phyloP scores from a whole-genome alignment of 2,888 invertebrate genomes.

The Baronia brevicornis region DNA sequence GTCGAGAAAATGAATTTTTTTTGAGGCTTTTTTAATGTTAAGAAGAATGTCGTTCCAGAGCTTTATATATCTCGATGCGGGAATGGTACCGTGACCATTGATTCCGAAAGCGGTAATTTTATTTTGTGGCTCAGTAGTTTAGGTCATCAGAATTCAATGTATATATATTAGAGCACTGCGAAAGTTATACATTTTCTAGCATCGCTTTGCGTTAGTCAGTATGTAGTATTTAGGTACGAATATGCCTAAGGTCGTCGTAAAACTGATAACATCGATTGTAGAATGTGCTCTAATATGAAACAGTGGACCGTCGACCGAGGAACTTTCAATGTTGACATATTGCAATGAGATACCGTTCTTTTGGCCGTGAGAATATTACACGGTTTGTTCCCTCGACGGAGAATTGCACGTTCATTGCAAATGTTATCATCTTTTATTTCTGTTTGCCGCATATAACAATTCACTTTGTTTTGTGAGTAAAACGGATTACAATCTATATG shows the following conservation, averaged over 20 bases:
- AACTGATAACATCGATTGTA: slow-evolving; percentile 28
- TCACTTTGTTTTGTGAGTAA: background rate
- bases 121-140: no score
- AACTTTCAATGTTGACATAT: slow-evolving; percentile 30
- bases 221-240: slow-evolving; percentile 7
- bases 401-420: slow-evolving; percentile 18
- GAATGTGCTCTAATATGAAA: slow-evolving; percentile 36
- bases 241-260: slow-evolving; percentile 17
- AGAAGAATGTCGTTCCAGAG: no score
- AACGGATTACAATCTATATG: no score
- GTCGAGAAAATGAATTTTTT: no score
- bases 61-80: no score
- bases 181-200: no score
- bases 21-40: no score
- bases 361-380: slow-evolving; percentile 29
- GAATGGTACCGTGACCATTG: no score
- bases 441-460: slow-evolving; percentile 13
- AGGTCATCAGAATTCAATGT: no score
- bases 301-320: slow-evolving; percentile 25
- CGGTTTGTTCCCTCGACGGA: slow-evolving; percentile 22
- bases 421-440: slow-evolving; percentile 20
- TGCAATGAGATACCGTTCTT: slow-evolving; percentile 30
- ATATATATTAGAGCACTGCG: no score
- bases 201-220: slow-evolving; percentile 13
- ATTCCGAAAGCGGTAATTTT: no score